Conservation (phyloP, 2,797 vertebrate species). For the Clarias platycephalus region DNA sequence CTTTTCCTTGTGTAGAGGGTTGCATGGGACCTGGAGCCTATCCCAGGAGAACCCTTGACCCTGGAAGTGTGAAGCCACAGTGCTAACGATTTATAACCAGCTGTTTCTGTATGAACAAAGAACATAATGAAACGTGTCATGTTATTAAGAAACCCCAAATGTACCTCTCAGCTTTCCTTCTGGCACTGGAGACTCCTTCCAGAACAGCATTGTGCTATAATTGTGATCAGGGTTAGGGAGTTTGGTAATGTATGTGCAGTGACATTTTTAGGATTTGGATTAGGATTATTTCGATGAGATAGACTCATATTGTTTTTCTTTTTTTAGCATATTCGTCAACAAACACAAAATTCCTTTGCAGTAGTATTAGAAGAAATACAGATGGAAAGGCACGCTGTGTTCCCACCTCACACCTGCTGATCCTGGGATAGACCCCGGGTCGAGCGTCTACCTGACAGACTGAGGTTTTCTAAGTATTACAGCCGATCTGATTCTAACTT, state of each 20-base stretch:
- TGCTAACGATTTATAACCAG: no score
- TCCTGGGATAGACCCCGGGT: neutral
- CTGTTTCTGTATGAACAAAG: no score
- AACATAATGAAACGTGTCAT: no score
- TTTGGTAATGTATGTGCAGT: neutral
- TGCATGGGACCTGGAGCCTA: no score
- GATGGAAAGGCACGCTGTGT: neutral
- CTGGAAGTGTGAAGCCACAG: no score
- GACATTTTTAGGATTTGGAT: neutral
- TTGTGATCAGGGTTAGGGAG: neutral
- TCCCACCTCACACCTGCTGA: neutral
- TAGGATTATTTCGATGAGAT: neutral
- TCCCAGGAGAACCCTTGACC: no score
- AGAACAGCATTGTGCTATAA: no score
- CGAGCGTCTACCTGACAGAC: neutral
- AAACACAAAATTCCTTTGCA: neutral
- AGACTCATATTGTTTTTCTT: neutral
- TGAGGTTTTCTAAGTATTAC: neutral
- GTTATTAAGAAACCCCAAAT: neutral
- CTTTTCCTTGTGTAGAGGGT: no score
- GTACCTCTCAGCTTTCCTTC: neutral
- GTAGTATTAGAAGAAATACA: neutral
- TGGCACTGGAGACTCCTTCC: neutral
- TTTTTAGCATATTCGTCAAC: neutral
- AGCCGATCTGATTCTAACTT: neutral